A percentile compares a stretch with the other conserved stretches of the same genome.
Conservation (phyloP, 1,140 invertebrate genomes). For the Galleria mellonella region DNA sequence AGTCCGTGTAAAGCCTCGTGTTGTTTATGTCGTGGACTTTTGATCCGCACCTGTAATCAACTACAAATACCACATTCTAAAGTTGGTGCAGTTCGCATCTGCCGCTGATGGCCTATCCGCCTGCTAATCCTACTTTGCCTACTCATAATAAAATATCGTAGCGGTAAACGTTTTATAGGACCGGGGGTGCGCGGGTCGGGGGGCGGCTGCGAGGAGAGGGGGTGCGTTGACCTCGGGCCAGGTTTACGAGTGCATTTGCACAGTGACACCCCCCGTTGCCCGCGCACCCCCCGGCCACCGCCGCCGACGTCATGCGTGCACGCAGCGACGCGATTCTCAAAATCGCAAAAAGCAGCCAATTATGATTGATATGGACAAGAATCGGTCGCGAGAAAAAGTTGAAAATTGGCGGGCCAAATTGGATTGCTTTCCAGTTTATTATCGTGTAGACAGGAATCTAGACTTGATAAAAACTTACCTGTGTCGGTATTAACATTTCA, state of each 20-base stretch:
- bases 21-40: no score
- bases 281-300: conserved; percentile 8
- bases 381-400: conserved; percentile 28
- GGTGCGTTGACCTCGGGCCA: conserved; percentile 56
- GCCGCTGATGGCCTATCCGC: neutral
- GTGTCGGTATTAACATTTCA: conserved; percentile 24
- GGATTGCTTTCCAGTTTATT: conserved; percentile 31
- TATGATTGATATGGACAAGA: conserved; percentile 55
- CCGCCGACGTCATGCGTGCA: conserved; percentile 40
- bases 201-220: conserved; percentile 25
- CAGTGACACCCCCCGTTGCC: conserved; percentile 45
- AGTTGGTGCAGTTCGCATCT: neutral
- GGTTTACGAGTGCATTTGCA: conserved; percentile 67
- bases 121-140: neutral
- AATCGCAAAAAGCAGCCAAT: conserved; percentile 59
- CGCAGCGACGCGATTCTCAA: conserved; percentile 44
- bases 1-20: no score
- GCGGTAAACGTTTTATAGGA: conserved; percentile 46
- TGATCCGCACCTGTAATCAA: no score
- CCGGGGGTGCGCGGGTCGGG: conserved; percentile 24
- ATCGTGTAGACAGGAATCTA: conserved; percentile 19
- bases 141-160: conserved; percentile 39
- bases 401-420: conserved; percentile 31
- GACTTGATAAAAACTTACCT: conserved; percentile 24
- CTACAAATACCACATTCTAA: no score